Conservation (phyloP, 1,140 invertebrate species). For the Heliconius nattereri region DNA sequence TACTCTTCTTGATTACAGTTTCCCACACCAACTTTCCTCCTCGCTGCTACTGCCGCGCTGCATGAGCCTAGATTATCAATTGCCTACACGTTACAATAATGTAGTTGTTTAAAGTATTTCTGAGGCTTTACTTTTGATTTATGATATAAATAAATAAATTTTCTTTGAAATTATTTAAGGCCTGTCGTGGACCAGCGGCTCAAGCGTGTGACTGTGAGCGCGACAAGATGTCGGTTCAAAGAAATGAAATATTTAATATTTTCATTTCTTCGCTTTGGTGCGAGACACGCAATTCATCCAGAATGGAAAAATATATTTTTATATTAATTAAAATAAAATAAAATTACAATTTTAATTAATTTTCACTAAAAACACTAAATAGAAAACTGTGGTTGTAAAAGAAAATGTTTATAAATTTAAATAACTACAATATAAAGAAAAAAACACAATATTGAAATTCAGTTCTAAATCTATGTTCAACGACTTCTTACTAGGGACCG, state of each 20-base stretch:
- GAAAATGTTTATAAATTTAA: neutral
- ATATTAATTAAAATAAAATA: too few species aligned
- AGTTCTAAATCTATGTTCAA: neutral
- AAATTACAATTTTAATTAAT: too few species aligned
- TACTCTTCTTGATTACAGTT: slow-evolving; percentile 82
- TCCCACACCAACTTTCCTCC: slow-evolving; percentile 49
- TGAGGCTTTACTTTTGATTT: neutral
- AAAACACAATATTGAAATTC: neutral
- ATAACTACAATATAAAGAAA: neutral
- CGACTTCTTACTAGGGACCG: neutral
- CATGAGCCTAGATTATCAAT: slow-evolving; percentile 63
- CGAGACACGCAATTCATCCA: too few species aligned
- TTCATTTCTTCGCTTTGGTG: too few species aligned
- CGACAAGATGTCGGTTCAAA: too few species aligned
- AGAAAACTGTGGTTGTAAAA: neutral
- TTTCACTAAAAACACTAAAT: neutral
- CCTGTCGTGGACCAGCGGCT: too few species aligned
- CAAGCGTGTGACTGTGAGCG: too few species aligned
- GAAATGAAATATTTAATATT: too few species aligned
- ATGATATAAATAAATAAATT: neutral
- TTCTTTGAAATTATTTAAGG: too few species aligned
- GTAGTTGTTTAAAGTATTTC: slow-evolving; percentile 16
- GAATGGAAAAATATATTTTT: too few species aligned
- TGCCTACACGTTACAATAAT: slow-evolving; percentile 51
- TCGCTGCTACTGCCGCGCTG: slow-evolving; percentile 48